phyloP scores from a whole-genome alignment of 1,140 invertebrate genomes.

The Drosophila fuyamai region DNA sequence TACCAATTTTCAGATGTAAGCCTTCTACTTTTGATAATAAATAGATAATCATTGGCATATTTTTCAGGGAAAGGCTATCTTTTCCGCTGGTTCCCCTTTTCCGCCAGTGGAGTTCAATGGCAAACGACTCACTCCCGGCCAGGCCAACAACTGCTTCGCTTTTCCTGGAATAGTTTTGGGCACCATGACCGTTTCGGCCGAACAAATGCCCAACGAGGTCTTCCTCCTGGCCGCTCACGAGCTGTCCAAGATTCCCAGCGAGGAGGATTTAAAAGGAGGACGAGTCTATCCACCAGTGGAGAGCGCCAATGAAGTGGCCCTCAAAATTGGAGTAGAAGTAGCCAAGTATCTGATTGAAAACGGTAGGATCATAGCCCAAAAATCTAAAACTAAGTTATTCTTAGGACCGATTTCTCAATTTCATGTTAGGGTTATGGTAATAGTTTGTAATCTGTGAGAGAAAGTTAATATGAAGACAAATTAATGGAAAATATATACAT shows the following conservation, averaged over 20 bases:
- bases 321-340: constrained; percentile 93
- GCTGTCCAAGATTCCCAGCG: constrained; percentile 91
- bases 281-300: constrained; percentile 95
- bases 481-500: too few species aligned
- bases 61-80: constrained; percentile 83
- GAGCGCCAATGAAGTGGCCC: constrained; percentile 93
- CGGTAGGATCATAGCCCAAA: constrained; percentile 85
- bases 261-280: constrained; percentile 92
- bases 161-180: constrained; percentile 97
- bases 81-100: constrained; percentile 97
- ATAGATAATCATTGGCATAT: too few species aligned
- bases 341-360: constrained; percentile 94
- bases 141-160: constrained; percentile 98
- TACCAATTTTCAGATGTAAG: constrained; percentile 91
- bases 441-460: too few species aligned
- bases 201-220: constrained; percentile 93
- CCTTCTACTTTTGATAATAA: too few species aligned
- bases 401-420: too few species aligned
- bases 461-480: too few species aligned
- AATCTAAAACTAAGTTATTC: too few species aligned
- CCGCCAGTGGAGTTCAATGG: constrained; percentile 91
- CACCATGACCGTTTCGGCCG: constrained; percentile 91
- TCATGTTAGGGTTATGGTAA: too few species aligned
- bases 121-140: constrained; percentile 92
- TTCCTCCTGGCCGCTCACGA: constrained; percentile 94